Evolutionary conservation across 2,888 invertebrate genomes (phyloP).

Genomic region (Eledona agricola): DNA sequence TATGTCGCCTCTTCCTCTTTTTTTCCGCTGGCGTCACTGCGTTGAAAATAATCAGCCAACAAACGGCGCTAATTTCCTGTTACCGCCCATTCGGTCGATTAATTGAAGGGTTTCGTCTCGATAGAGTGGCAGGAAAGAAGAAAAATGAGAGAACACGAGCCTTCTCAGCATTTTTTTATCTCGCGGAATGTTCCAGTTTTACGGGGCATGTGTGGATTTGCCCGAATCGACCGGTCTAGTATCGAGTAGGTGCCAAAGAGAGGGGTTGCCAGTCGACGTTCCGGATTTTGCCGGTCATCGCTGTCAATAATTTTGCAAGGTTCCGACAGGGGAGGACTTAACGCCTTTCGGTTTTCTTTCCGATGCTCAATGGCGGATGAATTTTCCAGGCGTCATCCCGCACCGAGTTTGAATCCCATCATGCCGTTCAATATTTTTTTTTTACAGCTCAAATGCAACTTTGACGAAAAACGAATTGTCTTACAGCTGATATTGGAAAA

Average conservation of each 20-base stretch:
- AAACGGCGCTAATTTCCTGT: conserved; percentile 28
- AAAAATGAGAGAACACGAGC: conserved; percentile 11
- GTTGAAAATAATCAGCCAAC: conserved; percentile 20
- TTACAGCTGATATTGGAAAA: too few species aligned
- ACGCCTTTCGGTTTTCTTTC: too few species aligned
- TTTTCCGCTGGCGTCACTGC: conserved; percentile 7
- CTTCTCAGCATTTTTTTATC: conserved; percentile 12
- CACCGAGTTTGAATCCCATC: too few species aligned
- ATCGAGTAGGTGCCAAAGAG: conserved; percentile 43
- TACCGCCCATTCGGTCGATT: conserved; percentile 12
- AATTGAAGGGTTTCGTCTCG: conserved; percentile 24
- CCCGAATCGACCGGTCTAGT: conserved; percentile 45
- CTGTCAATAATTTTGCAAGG: conserved; percentile 1
- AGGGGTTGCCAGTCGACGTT: conserved; percentile 38
- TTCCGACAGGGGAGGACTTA: background rate
- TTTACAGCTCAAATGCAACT: too few species aligned
- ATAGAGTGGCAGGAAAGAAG: conserved; percentile 4
- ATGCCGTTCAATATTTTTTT: too few species aligned
- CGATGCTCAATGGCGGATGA: too few species aligned
- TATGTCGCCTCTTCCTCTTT: conserved; percentile 13
- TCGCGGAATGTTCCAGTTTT: conserved; percentile 35
- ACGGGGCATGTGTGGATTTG: conserved; percentile 44
- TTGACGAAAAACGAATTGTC: too few species aligned
- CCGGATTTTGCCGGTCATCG: conserved; percentile 3
- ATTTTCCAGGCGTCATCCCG: too few species aligned